Conservation (phyloP, 2,888 invertebrate species). For the Laothoe populi region DNA sequence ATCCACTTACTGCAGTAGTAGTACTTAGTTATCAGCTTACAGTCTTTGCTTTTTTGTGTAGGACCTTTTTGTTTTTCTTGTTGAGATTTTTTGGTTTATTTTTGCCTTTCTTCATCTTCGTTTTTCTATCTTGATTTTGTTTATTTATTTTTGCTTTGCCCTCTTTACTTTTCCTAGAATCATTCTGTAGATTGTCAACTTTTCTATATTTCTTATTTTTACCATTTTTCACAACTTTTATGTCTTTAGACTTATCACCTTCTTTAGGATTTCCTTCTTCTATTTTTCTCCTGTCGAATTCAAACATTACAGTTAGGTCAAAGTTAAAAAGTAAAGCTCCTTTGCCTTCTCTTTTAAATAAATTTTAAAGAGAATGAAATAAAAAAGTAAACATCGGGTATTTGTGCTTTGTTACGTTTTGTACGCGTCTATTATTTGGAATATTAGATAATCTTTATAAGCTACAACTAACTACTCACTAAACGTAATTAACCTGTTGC, state of each 20-base stretch:
- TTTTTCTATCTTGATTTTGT: slow-evolving; percentile 36
- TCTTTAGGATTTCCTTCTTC: slow-evolving; percentile 51
- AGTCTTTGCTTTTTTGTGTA: slow-evolving; percentile 46
- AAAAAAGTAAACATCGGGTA: no score
- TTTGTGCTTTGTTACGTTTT: no score
- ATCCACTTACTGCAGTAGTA: no score
- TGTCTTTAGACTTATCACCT: slow-evolving; percentile 47
- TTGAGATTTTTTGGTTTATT: slow-evolving; percentile 31
- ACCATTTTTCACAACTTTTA: slow-evolving; percentile 49
- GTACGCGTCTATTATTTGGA: no score
- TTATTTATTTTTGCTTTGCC: slow-evolving; percentile 11
- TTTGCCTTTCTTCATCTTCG: slow-evolving; percentile 33
- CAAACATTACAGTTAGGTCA: no score
- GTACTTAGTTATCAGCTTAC: slow-evolving; percentile 28
- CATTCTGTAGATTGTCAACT: slow-evolving; percentile 36
- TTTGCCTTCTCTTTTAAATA: no score
- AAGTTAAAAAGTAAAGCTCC: no score
- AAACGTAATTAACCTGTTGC: no score
- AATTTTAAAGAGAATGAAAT: no score
- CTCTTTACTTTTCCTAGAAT: neutral
- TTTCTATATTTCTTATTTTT: slow-evolving; percentile 65
- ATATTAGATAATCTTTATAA: no score
- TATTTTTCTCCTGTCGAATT: slow-evolving; percentile 62
- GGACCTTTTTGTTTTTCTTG: slow-evolving; percentile 40
- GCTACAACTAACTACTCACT: no score